phyloP scores from a whole-genome alignment of 2,113 vertebrate species.

The Tragulus kanchil region DNA sequence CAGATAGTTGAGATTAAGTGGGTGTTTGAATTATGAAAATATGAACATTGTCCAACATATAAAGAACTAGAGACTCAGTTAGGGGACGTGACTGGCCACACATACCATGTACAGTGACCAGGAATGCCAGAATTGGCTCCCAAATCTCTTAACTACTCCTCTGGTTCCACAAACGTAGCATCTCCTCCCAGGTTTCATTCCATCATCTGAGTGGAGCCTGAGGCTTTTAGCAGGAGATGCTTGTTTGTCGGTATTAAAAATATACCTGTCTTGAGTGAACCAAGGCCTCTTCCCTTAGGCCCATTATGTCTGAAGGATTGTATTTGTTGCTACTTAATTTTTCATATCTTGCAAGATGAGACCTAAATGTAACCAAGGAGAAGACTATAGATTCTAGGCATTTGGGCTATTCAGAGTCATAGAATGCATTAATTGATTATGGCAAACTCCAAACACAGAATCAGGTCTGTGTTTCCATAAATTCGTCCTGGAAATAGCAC shows the following conservation, averaged over 20 bases:
- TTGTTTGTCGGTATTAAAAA: constrained; percentile 39
- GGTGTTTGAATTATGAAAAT: background rate
- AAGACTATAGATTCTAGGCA: constrained; percentile 14
- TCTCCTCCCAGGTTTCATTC: constrained; percentile 14
- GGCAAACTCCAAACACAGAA: constrained; percentile 23
- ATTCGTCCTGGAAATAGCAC: constrained; percentile 37
- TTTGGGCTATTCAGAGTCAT: constrained; percentile 8
- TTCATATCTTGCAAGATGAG: constrained; percentile 61
- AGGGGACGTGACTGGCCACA: background rate
- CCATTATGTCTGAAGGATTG: background rate
- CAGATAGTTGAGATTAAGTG: background rate
- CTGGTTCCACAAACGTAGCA: background rate
- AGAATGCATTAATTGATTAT: constrained; percentile 42
- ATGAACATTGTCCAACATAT: background rate
- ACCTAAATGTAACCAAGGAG: constrained; percentile 34
- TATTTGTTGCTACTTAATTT: constrained; percentile 51
- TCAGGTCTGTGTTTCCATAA: constrained; percentile 7
- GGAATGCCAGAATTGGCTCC: background rate
- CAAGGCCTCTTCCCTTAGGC: background rate
- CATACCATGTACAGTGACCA: background rate
- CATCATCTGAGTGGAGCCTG: background rate
- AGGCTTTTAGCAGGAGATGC: background rate
- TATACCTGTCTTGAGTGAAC: background rate
- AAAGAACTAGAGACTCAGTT: background rate
- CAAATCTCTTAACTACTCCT: background rate